Evolutionary conservation across 2,113 vertebrate genomes (phyloP).

Genomic region (Gobiocypris rarus): DNA sequence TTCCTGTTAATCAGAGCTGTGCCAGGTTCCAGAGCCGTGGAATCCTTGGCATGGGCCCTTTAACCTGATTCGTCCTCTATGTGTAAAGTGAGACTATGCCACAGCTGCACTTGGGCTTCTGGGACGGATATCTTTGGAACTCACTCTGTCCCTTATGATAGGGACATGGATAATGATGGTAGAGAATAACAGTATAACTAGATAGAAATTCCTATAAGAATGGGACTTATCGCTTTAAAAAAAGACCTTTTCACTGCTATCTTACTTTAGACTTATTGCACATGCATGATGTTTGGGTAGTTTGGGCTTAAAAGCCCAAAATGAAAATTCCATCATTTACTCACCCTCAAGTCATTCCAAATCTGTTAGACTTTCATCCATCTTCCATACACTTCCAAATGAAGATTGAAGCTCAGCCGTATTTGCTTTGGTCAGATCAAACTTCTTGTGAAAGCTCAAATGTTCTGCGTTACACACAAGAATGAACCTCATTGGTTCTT

Average conservation of each 20-base stretch:
- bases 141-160: constrained; percentile 7
- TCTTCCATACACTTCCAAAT: too few species aligned
- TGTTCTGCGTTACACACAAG: too few species aligned
- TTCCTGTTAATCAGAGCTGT: constrained; percentile 43
- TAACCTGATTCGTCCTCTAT: constrained; percentile 48
- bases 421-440: too few species aligned
- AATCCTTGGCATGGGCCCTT: constrained; percentile 51
- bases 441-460: too few species aligned
- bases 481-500: too few species aligned
- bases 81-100: constrained; percentile 56
- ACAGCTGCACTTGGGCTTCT: constrained; percentile 47
- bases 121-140: constrained; percentile 57
- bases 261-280: not conserved
- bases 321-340: too few species aligned
- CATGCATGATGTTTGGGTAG: not conserved
- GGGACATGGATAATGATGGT: not conserved
- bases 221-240: not conserved
- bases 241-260: not conserved
- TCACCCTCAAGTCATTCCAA: too few species aligned
- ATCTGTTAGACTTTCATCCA: too few species aligned
- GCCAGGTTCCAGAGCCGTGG: constrained; percentile 22
- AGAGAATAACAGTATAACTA: not conserved
- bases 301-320: not conserved
- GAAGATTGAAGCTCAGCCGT: too few species aligned
- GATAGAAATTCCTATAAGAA: not conserved